A percentile compares a stretch with the other conserved stretches of the same genome.
phyloP scores from a whole-genome alignment of 2,113 vertebrate species.

The Nicator chloris region DNA sequence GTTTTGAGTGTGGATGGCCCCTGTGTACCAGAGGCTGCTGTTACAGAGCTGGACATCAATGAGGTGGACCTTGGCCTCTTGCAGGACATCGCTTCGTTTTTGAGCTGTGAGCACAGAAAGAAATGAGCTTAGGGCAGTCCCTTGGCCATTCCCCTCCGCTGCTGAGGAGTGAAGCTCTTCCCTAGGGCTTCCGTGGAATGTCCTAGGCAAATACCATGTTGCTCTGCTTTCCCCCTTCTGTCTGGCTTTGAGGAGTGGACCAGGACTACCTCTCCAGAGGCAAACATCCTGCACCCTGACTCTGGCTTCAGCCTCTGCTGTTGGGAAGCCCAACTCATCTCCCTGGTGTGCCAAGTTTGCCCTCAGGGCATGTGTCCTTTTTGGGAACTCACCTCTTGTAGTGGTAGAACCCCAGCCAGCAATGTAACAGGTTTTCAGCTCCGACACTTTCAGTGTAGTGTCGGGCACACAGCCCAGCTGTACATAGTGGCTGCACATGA shows the following conservation, averaged over 20 bases:
- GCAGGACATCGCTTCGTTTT: neutral
- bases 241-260: neutral
- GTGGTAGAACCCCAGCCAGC: neutral
- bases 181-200: neutral
- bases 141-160: fast-evolving
- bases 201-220: neutral
- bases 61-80: neutral
- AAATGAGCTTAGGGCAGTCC: neutral
- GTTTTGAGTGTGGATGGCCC: neutral
- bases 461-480: conserved; percentile 36
- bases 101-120: neutral
- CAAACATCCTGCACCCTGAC: fast-evolving
- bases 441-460: fast-evolving
- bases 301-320: neutral
- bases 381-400: neutral
- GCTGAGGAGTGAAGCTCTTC: neutral
- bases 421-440: conserved; percentile 11
- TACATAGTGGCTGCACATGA: neutral
- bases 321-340: neutral
- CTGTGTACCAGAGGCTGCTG: neutral
- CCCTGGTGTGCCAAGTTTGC: too few species aligned
- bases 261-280: neutral
- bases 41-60: neutral
- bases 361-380: fast-evolving
- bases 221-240: neutral